These are phyloP conservation scores for Tenthredo scrophulariae DNA, from an alignment of 2,888 invertebrate species.

Conservation along the genomic window DNA sequence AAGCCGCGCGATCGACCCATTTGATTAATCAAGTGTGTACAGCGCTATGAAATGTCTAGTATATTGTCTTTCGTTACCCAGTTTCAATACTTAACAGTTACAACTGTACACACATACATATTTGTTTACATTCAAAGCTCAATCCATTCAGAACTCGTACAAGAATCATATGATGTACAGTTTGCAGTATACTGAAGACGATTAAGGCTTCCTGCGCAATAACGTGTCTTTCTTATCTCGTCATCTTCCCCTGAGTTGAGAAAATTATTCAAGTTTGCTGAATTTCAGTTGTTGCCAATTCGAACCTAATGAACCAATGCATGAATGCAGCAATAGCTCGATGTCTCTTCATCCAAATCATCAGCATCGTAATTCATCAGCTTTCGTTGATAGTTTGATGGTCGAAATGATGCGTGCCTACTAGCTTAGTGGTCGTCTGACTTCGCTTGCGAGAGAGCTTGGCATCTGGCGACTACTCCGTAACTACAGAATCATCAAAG, in stretches of 20 bases:
- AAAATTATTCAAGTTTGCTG: neutral
- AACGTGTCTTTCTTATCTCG: neutral
- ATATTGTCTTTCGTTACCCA: neutral
- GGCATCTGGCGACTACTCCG: neutral
- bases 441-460: neutral
- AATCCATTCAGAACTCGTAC: neutral
- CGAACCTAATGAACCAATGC: neutral
- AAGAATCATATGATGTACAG: neutral
- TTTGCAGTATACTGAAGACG: neutral
- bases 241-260: neutral
- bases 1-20: neutral
- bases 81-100: neutral
- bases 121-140: neutral
- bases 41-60: neutral
- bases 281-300: neutral
- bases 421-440: neutral
- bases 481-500: neutral
- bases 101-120: neutral
- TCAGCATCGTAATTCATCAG: neutral
- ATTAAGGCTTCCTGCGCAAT: neutral
- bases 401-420: neutral
- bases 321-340: no score
- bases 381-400: neutral
- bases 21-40: neutral
- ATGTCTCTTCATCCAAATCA: neutral